phyloP scores from a whole-genome alignment of 2,797 vertebrate species.

The Gymnocypris eckloni region DNA sequence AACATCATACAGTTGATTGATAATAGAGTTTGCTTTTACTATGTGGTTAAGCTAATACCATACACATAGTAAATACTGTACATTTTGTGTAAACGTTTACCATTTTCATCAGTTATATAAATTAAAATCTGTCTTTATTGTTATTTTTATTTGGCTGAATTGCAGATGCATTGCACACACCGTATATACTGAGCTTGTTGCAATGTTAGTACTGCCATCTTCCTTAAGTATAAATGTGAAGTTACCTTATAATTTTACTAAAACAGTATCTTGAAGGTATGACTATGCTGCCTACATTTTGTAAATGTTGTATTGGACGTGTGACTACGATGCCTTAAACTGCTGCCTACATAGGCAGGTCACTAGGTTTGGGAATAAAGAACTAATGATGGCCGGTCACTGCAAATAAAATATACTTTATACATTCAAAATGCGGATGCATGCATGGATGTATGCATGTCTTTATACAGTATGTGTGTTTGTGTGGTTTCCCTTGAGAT shows the following conservation, averaged over 20 bases:
- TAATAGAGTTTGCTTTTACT: too few species aligned
- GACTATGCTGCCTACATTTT: background rate
- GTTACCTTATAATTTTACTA: background rate
- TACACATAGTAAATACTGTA: background rate
- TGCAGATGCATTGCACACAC: background rate
- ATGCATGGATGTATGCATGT: background rate
- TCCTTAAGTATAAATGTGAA: background rate
- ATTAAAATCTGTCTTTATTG: background rate
- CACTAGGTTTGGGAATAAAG: background rate
- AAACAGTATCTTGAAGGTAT: background rate
- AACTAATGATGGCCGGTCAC: constrained; percentile 1
- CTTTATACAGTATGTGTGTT: background rate
- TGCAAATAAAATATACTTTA: background rate
- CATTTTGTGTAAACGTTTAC: background rate
- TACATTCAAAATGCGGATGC: background rate
- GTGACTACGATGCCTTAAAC: background rate
- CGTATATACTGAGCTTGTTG: background rate
- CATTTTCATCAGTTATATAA: background rate
- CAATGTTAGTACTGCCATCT: background rate
- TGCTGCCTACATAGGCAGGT: background rate
- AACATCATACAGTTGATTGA: background rate
- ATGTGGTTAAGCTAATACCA: too few species aligned
- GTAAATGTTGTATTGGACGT: background rate
- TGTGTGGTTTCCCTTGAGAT: constrained; percentile 18
- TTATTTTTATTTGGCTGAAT: background rate